Evolutionary conservation across 2,113 vertebrate genomes (phyloP).

Genomic region (Hystrix brachyura): DNA sequence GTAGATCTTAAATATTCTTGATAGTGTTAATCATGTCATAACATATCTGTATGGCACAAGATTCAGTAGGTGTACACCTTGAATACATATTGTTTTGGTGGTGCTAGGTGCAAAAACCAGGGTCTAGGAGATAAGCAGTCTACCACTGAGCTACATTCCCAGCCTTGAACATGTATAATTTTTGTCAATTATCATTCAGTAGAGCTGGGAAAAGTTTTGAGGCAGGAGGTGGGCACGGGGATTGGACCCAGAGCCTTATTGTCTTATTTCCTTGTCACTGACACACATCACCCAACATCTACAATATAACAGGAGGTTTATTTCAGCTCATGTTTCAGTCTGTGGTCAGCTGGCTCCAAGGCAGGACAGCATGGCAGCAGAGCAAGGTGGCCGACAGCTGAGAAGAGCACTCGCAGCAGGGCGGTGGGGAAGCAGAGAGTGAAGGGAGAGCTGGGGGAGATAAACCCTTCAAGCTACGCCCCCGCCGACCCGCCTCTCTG

Average conservation of each 20-base stretch:
- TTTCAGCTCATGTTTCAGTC: neutral
- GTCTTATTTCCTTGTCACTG: neutral
- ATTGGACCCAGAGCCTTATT: neutral
- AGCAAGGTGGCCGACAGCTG: neutral
- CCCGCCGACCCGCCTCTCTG: neutral
- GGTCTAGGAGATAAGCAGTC: too few relatives aligned
- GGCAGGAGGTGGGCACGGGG: neutral
- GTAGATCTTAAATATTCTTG: neutral
- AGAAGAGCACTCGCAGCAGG: neutral
- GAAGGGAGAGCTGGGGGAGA: neutral
- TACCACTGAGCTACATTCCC: neutral
- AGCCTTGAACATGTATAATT: neutral
- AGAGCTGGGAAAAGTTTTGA: neutral
- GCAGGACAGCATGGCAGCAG: neutral
- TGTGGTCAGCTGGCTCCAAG: neutral
- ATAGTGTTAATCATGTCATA: neutral
- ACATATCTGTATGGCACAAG: neutral
- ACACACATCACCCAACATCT: neutral
- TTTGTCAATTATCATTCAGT: neutral
- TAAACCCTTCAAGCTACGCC: neutral
- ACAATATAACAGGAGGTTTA: neutral
- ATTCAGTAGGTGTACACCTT: neutral
- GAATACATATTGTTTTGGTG: neutral
- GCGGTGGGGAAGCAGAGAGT: neutral
- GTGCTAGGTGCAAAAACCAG: neutral